phyloP scores from a whole-genome alignment of 2,888 invertebrate species.

The Noctua pronuba region DNA sequence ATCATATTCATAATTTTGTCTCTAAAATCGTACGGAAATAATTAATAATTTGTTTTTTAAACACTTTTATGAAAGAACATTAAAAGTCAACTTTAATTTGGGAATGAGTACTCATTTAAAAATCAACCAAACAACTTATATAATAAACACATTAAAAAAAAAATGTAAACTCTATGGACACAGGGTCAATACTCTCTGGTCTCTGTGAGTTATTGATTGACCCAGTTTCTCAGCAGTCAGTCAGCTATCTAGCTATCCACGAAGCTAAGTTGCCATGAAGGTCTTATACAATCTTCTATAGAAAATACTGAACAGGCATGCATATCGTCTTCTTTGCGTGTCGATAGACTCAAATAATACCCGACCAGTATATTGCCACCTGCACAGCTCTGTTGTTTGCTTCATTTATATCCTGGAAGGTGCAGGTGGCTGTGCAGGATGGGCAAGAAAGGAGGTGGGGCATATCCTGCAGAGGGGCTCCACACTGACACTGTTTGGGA shows the following conservation, averaged over 20 bases:
- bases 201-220: conserved; percentile 62
- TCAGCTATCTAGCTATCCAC: background rate
- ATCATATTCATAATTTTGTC: background rate
- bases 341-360: too few species aligned
- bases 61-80: too few species aligned
- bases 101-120: background rate
- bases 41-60: background rate
- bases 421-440: too few species aligned
- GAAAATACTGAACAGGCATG: background rate
- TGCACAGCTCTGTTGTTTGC: too few species aligned
- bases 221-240: conserved; percentile 43
- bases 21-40: background rate
- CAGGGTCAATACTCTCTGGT: conserved; percentile 30
- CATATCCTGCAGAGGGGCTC: too few species aligned
- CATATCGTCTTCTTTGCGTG: too few species aligned
- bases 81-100: background rate
- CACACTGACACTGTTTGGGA: too few species aligned
- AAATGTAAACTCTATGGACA: background rate
- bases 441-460: too few species aligned
- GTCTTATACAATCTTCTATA: background rate
- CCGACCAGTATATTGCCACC: too few species aligned
- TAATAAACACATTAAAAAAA: background rate
- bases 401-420: too few species aligned
- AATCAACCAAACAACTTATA: background rate
- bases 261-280: conserved; percentile 13